Evolutionary conservation across 2,113 vertebrate genomes (phyloP).

Genomic region (Tapirus terrestris): DNA sequence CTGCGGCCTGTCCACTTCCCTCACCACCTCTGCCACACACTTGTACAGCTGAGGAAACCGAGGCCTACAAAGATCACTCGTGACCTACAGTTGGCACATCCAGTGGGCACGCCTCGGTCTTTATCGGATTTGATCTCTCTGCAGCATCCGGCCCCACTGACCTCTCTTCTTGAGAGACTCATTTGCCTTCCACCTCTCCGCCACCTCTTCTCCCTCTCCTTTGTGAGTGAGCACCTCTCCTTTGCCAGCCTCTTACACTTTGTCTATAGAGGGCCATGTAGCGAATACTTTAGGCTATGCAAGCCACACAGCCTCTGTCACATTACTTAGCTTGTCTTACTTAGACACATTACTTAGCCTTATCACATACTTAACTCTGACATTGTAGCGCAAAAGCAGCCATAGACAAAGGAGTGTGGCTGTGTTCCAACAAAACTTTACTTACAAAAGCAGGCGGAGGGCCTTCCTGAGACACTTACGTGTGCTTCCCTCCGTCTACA

Average conservation of each 20-base stretch:
- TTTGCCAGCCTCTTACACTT: not conserved
- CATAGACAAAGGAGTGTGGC: rapidly evolving
- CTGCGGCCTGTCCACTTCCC: not conserved
- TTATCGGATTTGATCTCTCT: not conserved
- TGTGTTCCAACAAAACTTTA: not conserved
- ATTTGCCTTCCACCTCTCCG: not conserved
- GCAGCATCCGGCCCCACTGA: not conserved
- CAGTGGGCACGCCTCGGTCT: rapidly evolving
- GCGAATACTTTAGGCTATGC: not conserved
- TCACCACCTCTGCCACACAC: not conserved
- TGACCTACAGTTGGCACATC: no score
- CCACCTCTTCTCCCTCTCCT: not conserved
- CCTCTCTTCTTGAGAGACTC: rapidly evolving
- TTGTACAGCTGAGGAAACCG: not conserved
- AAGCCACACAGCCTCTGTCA: not conserved
- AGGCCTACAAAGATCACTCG: rapidly evolving
- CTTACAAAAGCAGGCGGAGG: not conserved
- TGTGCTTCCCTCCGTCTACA: not conserved
- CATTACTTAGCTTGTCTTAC: no score
- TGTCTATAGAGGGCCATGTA: not conserved
- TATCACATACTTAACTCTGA: not conserved
- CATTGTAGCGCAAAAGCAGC: not conserved
- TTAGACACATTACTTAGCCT: not conserved
- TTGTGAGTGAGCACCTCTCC: no score
- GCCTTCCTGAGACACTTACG: rapidly evolving